A percentile compares a stretch with the other conserved stretches of the same genome.
These are phyloP conservation scores for Drosophila gunungcola DNA, from an alignment of 1,140 invertebrate species.

Conservation along the genomic window DNA sequence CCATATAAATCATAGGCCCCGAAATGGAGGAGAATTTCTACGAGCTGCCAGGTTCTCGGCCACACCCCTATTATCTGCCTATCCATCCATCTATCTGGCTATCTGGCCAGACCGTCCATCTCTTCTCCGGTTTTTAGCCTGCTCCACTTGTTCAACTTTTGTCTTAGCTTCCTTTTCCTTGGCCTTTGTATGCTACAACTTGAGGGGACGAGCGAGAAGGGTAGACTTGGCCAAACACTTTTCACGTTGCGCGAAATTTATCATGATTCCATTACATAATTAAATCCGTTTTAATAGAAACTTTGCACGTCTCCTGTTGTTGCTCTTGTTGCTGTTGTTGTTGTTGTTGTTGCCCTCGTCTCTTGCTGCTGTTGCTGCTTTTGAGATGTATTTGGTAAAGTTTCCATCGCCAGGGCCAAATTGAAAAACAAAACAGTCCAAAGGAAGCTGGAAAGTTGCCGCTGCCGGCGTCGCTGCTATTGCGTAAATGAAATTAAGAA, in stretches of 20 bases:
- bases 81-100: conserved; percentile 32
- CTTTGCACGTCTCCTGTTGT: conserved; percentile 66
- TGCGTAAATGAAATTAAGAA: conserved; percentile 81
- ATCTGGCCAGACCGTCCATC: conserved; percentile 13
- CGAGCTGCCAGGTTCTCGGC: neutral
- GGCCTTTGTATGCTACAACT: conserved; percentile 43
- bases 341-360: conserved; percentile 33
- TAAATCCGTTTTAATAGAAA: conserved; percentile 84
- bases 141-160: conserved; percentile 45
- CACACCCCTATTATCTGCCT: conserved; percentile 19
- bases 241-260: conserved; percentile 83
- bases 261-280: conserved; percentile 84
- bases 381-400: conserved; percentile 81
- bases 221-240: conserved; percentile 69
- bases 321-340: conserved; percentile 53
- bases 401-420: conserved; percentile 68
- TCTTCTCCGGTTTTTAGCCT: conserved; percentile 18
- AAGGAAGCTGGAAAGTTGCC: conserved; percentile 74
- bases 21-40: conserved; percentile 5
- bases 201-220: conserved; percentile 5
- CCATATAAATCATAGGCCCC: conserved; percentile 35
- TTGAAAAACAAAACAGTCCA: conserved; percentile 80
- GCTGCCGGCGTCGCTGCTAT: conserved; percentile 48
- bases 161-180: conserved; percentile 38
- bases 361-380: conserved; percentile 54